Percentiles rank a stretch among this genome's conserved stretches.
These are phyloP conservation scores for Heteractis magnifica DNA, from an alignment of 92 coral and sea anemone genomes.

Conservation along the genomic window DNA sequence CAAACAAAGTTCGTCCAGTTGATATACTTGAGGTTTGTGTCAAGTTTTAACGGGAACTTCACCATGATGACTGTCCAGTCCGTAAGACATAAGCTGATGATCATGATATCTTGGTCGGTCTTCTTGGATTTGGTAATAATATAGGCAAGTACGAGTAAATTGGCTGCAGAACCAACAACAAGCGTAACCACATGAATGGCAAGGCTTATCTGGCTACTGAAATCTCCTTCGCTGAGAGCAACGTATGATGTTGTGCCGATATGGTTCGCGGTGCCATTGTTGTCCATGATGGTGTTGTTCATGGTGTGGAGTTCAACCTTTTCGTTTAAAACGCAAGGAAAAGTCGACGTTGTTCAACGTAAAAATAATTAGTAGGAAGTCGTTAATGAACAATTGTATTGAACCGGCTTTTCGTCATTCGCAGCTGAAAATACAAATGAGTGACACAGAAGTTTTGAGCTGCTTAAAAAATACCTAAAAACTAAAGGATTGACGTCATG, in stretches of 20 bases:
- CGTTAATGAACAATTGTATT: too few species aligned
- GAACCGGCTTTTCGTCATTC: not conserved
- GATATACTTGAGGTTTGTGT: conserved; percentile 25
- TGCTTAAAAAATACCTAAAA: too few species aligned
- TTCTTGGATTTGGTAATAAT: conserved; percentile 49
- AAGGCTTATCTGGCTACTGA: conserved; percentile 18
- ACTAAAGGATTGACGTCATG: too few species aligned
- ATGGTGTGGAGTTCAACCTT: not conserved
- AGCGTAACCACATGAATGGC: conserved; percentile 52
- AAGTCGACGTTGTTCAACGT: too few species aligned
- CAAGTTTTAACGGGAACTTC: conserved; percentile 53
- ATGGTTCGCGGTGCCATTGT: not conserved
- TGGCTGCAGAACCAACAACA: conserved; percentile 52
- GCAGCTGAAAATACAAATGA: not conserved
- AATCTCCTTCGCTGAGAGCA: not conserved
- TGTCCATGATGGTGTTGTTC: not conserved
- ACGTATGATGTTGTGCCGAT: not conserved
- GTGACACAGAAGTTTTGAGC: not conserved
- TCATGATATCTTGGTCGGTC: conserved; percentile 60
- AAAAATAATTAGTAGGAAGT: too few species aligned
- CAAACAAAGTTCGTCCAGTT: conserved; percentile 47
- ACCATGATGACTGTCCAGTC: conserved; percentile 54
- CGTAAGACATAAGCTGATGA: conserved; percentile 55
- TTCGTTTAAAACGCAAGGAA: too few species aligned
- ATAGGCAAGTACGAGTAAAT: conserved; percentile 49